Conservation (phyloP, 2,113 vertebrate species). For the Hyaena hyaena region DNA sequence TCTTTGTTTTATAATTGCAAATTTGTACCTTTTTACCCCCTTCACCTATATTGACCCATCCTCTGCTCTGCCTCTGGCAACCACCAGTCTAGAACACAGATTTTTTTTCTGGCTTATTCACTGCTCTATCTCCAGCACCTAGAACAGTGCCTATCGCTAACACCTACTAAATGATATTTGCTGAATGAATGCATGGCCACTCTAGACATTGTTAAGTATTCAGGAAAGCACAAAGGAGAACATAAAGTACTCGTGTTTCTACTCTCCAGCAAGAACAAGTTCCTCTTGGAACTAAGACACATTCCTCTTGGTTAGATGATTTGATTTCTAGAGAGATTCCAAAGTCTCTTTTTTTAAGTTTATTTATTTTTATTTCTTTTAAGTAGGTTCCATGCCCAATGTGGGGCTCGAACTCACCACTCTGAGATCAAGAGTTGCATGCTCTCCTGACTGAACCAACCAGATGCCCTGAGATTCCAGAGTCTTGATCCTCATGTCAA, state of each 20-base stretch:
- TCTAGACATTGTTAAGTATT: slow-evolving; percentile 23
- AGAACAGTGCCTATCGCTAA: background rate
- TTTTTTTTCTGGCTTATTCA: background rate
- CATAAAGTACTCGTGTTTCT: background rate
- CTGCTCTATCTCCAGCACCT: background rate
- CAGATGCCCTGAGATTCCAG: background rate
- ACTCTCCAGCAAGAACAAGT: background rate
- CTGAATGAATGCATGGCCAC: background rate
- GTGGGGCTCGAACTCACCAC: background rate
- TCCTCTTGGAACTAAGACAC: background rate
- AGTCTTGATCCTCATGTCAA: background rate
- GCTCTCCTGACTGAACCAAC: background rate
- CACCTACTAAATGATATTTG: background rate
- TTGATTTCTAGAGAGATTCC: slow-evolving; percentile 37
- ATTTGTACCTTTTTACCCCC: background rate
- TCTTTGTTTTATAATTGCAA: background rate
- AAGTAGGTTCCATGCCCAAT: background rate
- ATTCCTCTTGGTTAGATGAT: slow-evolving; percentile 19
- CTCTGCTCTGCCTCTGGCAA: background rate
- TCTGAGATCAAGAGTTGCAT: background rate
- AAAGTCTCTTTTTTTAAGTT: background rate
- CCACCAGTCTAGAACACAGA: background rate
- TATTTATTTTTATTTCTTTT: background rate
- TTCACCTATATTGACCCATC: background rate
- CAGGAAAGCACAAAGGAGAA: slow-evolving; percentile 14